A percentile compares a stretch with the other conserved stretches of the same genome.
phyloP scores from a whole-genome alignment of 2,888 invertebrate species.

The Gisinianus flammeolus region DNA sequence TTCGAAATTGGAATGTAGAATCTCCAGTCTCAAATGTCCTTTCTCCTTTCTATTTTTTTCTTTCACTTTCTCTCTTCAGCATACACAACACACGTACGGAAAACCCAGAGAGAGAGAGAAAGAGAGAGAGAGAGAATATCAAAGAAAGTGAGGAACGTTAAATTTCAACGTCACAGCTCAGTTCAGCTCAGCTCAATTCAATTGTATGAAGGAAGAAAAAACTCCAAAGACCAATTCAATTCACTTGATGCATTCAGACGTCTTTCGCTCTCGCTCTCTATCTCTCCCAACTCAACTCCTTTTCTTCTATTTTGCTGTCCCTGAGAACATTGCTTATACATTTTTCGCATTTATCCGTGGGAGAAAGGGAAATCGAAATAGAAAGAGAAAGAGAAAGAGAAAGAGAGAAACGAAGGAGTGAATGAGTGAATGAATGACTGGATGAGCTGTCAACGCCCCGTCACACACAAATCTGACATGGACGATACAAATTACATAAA shows the following conservation, averaged over 20 bases:
- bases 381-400: background rate
- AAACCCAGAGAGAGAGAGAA: background rate
- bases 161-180: slow-evolving; percentile 11
- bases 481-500: slow-evolving; percentile 17
- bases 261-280: slow-evolving; percentile 1
- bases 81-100: background rate
- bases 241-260: slow-evolving; percentile 11
- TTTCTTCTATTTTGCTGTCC: background rate
- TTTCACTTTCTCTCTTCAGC: background rate
- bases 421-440: background rate
- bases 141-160: background rate
- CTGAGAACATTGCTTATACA: no score
- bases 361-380: background rate
- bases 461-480: slow-evolving; percentile 18
- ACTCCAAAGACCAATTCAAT: slow-evolving; percentile 3
- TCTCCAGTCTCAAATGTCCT: background rate
- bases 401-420: background rate
- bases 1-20: no score
- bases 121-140: background rate
- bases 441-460: background rate
- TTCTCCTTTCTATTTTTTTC: background rate
- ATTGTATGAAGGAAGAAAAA: slow-evolving; percentile 5
- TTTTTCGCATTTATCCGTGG: no score
- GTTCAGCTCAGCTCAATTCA: slow-evolving; percentile 21
- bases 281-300: background rate